Evolutionary conservation across 1,140 invertebrate species (phyloP).

Genomic region (Notospermus geniculatus): DNA sequence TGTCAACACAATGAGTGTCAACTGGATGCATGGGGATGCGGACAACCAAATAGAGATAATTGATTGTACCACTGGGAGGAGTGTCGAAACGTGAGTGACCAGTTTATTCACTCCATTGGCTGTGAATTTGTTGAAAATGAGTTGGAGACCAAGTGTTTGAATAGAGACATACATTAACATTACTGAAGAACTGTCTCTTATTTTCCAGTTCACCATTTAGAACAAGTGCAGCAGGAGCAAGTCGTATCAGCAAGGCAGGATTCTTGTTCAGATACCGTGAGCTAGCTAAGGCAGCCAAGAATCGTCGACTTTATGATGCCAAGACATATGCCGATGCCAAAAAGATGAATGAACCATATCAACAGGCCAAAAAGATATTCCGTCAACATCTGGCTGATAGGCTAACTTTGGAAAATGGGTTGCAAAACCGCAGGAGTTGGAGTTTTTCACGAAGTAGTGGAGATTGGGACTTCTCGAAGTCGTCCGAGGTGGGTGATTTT

Average conservation of each 20-base stretch:
- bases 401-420: constrained; percentile 35
- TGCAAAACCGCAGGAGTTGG: constrained; percentile 15
- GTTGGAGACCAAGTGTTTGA: neutral
- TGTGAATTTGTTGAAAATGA: neutral
- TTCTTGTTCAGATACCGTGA: constrained; percentile 31
- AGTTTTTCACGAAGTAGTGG: neutral
- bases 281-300: constrained; percentile 19
- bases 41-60: constrained; percentile 34
- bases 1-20: constrained; percentile 27
- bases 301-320: constrained; percentile 14
- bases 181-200: too few relatives aligned
- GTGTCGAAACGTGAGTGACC: constrained; percentile 28
- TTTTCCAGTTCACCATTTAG: constrained; percentile 35
- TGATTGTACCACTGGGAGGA: constrained; percentile 31
- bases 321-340: constrained; percentile 25
- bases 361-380: constrained; percentile 29
- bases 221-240: constrained; percentile 23
- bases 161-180: too few relatives aligned
- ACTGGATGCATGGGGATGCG: constrained; percentile 33
- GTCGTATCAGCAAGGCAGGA: constrained; percentile 36
- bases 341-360: constrained; percentile 23
- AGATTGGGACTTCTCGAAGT: too few relatives aligned
- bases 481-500: too few relatives aligned
- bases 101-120: neutral
- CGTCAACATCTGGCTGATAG: constrained; percentile 26